These are phyloP conservation scores for Eudasyphora cyanicolor DNA, from an alignment of 2,888 invertebrate genomes.

Conservation along the genomic window DNA sequence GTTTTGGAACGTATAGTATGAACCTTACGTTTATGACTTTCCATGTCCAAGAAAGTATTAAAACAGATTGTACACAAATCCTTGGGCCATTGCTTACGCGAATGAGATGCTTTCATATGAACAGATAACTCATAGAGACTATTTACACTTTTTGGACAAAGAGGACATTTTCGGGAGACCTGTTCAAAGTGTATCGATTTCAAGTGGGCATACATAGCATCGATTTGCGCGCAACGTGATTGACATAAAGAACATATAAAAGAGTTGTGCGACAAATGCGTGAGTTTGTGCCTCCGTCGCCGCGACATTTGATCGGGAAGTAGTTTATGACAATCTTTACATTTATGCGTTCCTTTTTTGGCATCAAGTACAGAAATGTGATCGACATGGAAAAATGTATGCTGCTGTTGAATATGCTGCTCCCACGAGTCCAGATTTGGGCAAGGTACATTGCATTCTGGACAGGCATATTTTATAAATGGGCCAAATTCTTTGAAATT, in stretches of 20 bases:
- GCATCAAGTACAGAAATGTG: conserved; percentile 33
- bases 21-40: conserved; percentile 46
- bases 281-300: conserved; percentile 59
- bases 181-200: conserved; percentile 53
- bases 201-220: conserved; percentile 57
- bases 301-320: background rate
- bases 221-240: conserved; percentile 43
- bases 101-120: conserved; percentile 58
- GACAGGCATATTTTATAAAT: conserved; percentile 63
- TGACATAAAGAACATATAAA: conserved; percentile 62
- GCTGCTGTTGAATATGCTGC: conserved; percentile 49
- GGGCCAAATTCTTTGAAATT: conserved; percentile 54
- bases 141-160: conserved; percentile 35
- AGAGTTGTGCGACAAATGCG: conserved; percentile 59
- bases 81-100: conserved; percentile 52
- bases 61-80: conserved; percentile 58
- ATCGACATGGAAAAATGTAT: conserved; percentile 55
- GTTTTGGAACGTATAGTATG: conserved; percentile 32
- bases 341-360: conserved; percentile 38
- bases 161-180: conserved; percentile 47
- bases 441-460: conserved; percentile 61
- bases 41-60: conserved; percentile 9
- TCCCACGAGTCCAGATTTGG: conserved; percentile 55
- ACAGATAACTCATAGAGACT: conserved; percentile 48
- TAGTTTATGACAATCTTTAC: conserved; percentile 49